Percentiles rank a stretch among this genome's conserved stretches.
Evolutionary conservation across 2,888 invertebrate genomes (phyloP).

Genomic region (Acanthosoma haemorrhoidale): DNA sequence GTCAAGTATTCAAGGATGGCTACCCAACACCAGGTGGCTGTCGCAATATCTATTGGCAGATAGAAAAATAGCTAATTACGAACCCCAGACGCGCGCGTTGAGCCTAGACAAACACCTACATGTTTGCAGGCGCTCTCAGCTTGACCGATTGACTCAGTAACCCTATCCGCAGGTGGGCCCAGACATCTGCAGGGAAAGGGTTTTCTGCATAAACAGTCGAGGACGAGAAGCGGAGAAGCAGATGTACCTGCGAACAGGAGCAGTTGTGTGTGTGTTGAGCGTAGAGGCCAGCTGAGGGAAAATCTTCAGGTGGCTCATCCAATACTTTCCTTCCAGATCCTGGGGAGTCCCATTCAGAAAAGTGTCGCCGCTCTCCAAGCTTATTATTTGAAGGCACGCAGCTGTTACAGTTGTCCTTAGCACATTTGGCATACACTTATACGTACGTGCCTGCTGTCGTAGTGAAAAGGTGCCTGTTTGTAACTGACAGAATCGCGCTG

Average conservation of each 20-base stretch:
- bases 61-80: not conserved
- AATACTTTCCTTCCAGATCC: not conserved
- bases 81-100: not conserved
- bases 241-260: not conserved
- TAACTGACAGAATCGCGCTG: no score
- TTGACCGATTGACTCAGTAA: constrained; percentile 8
- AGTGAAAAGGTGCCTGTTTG: no score
- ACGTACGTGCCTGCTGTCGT: no score
- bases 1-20: no score
- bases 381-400: no score
- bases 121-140: not conserved
- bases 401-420: no score
- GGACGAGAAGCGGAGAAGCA: no score
- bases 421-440: no score
- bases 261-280: no score
- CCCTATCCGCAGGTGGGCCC: not conserved
- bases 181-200: not conserved
- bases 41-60: not conserved
- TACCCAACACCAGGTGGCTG: no score
- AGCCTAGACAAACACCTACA: not conserved
- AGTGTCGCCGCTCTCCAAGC: no score
- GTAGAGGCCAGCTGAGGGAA: constrained; percentile 4
- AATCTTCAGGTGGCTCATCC: constrained; percentile 8
- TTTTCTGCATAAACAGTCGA: not conserved
- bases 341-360: no score